Evolutionary conservation across 1,140 invertebrate species (phyloP).

Genomic region (Latrodectus geometricus): DNA sequence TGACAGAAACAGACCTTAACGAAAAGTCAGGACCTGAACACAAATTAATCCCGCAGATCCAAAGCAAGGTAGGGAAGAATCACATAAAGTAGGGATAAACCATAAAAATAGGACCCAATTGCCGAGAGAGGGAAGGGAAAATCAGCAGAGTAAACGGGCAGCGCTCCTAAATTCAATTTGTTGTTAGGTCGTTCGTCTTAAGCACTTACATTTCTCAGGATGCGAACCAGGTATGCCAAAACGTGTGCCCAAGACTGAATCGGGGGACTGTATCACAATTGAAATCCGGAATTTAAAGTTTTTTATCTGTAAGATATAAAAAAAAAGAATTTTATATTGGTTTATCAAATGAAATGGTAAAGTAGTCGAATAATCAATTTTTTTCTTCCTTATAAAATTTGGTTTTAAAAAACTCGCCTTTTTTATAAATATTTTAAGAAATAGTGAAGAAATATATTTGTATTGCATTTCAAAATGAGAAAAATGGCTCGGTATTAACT

Average conservation of each 20-base stretch:
- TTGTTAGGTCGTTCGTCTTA: constrained; percentile 56
- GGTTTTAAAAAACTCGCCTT: no score
- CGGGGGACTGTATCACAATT: not conserved
- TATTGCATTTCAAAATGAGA: no score
- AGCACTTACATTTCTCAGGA: constrained; percentile 57
- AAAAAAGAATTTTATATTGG: no score
- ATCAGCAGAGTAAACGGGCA: constrained; percentile 6
- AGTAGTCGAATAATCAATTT: no score
- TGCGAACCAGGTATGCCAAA: not conserved
- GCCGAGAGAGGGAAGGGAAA: constrained; percentile 3
- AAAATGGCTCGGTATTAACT: no score
- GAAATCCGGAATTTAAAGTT: not conserved
- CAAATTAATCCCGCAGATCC: not conserved
- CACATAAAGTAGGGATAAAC: not conserved
- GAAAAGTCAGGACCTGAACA: not conserved
- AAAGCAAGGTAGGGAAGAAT: not conserved
- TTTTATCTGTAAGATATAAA: no score
- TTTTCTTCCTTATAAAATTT: no score
- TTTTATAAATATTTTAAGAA: no score
- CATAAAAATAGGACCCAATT: constrained; percentile 58
- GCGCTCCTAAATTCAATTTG: constrained; percentile 58
- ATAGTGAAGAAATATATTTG: no score
- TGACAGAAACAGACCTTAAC: not conserved
- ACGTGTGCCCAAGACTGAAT: not conserved
- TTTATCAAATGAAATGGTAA: no score